These are phyloP conservation scores for Ligdia adustata DNA, from an alignment of 2,888 invertebrate genomes.

Conservation along the genomic window DNA sequence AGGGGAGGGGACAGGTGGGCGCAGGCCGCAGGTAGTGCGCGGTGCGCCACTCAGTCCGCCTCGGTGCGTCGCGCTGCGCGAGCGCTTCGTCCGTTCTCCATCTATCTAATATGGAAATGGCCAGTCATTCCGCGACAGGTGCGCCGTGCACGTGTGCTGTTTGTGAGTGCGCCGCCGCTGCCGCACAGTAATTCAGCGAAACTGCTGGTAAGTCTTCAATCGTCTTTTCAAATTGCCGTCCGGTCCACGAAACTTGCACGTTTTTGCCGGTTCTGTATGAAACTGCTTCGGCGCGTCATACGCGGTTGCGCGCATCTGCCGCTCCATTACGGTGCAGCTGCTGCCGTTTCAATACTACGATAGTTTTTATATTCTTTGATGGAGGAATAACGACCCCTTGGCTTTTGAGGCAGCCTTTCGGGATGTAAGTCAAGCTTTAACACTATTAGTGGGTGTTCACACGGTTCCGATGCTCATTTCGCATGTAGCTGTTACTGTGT, in stretches of 20 bases:
- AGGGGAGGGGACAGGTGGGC: slow-evolving; percentile 80
- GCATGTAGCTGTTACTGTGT: slow-evolving; percentile 72
- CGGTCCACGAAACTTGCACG: slow-evolving; percentile 48
- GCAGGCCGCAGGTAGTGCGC: slow-evolving; percentile 81
- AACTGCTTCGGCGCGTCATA: slow-evolving; percentile 52
- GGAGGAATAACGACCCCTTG: slow-evolving; percentile 53
- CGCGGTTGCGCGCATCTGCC: slow-evolving; percentile 75
- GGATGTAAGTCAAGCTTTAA: slow-evolving; percentile 52
- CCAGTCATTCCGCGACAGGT: slow-evolving; percentile 82
- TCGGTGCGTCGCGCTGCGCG: slow-evolving; percentile 75
- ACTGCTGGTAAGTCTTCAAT: slow-evolving; percentile 63
- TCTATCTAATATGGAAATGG: slow-evolving; percentile 74
- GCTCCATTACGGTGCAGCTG: slow-evolving; percentile 75
- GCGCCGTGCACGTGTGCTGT: slow-evolving; percentile 83
- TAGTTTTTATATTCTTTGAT: slow-evolving; percentile 59
- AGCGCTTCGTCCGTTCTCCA: slow-evolving; percentile 63
- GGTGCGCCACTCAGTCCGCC: slow-evolving; percentile 74
- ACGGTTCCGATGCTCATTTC: slow-evolving; percentile 58
- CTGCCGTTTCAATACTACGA: slow-evolving; percentile 67
- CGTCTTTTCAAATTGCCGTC: slow-evolving; percentile 49
- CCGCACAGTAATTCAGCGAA: slow-evolving; percentile 47
- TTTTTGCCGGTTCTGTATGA: slow-evolving; percentile 65
- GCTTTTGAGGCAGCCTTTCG: slow-evolving; percentile 52
- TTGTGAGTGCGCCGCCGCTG: slow-evolving; percentile 78
- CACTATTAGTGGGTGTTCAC: slow-evolving; percentile 65